A percentile compares a stretch with the other conserved stretches of the same genome.
These are phyloP conservation scores for Nannoperca obscura DNA, from an alignment of 2,797 vertebrate genomes.

Conservation along the genomic window DNA sequence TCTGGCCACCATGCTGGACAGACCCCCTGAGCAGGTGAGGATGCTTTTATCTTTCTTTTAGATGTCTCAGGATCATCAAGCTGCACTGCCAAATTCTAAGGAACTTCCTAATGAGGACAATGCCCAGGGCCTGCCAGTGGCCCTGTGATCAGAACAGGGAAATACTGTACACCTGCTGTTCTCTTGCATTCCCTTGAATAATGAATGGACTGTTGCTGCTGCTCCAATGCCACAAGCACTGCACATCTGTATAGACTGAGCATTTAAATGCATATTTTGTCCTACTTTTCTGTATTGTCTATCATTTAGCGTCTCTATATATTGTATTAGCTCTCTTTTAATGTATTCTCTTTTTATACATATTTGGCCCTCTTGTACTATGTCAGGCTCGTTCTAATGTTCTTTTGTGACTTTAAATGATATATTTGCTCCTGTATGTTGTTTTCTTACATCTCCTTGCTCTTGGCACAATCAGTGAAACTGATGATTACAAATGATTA, in stretches of 20 bases:
- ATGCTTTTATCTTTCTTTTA: neutral
- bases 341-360: too few species aligned
- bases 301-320: neutral
- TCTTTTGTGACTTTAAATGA: neutral
- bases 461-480: neutral
- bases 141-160: neutral
- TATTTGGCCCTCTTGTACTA: neutral
- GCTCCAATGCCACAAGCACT: neutral
- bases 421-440: neutral
- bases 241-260: neutral
- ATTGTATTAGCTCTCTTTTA: neutral
- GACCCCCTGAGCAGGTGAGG: too few species aligned
- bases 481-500: neutral
- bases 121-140: neutral
- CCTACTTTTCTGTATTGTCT: neutral
- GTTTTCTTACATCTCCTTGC: neutral
- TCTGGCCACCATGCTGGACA: too few species aligned
- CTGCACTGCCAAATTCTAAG: neutral
- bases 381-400: neutral
- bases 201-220: slow-evolving; percentile 5
- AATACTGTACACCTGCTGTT: neutral
- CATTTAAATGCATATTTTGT: neutral
- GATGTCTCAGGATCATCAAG: neutral
- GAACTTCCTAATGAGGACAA: neutral
- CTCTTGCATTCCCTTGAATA: neutral